Percentiles rank a stretch among this genome's conserved stretches.
phyloP scores from a whole-genome alignment of 2,797 vertebrate genomes.

The Hybognathus amarus region DNA sequence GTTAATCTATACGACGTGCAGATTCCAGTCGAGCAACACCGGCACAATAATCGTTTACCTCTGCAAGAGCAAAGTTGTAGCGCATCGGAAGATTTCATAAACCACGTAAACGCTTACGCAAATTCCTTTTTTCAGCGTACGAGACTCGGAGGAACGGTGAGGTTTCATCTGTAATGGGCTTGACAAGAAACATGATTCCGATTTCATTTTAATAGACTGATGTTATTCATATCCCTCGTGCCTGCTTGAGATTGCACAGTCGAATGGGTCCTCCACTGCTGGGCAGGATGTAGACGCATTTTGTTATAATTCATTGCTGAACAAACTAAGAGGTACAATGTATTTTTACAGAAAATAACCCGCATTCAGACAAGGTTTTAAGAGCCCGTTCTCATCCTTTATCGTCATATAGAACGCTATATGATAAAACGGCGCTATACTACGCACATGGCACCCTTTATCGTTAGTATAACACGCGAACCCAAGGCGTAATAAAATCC shows the following conservation, averaged over 20 bases:
- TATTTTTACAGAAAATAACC: constrained; percentile 33
- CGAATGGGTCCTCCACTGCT: constrained; percentile 54
- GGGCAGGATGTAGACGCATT: constrained; percentile 17
- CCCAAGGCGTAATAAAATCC: no score
- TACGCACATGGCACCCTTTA: no score
- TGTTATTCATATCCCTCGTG: constrained; percentile 52
- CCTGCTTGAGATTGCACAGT: constrained; percentile 48
- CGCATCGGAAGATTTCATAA: constrained; percentile 56
- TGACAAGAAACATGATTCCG: constrained; percentile 36
- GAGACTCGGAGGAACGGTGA: constrained; percentile 49
- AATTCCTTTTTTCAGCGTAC: constrained; percentile 70
- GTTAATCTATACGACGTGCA: constrained; percentile 63
- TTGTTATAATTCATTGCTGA: constrained; percentile 30
- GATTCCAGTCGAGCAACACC: constrained; percentile 52
- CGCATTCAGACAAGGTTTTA: constrained; percentile 24
- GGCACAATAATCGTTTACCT: constrained; percentile 61
- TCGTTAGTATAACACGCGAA: no score
- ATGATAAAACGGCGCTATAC: no score
- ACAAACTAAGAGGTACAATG: constrained; percentile 34
- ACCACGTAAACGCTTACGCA: constrained; percentile 63
- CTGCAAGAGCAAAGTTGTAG: constrained; percentile 62
- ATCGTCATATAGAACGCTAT: no score
- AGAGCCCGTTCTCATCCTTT: no score
- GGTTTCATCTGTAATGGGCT: constrained; percentile 58
- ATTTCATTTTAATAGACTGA: constrained; percentile 50